Evolutionary conservation across 2,888 invertebrate species (phyloP).

Genomic region (Spodoptera picta): DNA sequence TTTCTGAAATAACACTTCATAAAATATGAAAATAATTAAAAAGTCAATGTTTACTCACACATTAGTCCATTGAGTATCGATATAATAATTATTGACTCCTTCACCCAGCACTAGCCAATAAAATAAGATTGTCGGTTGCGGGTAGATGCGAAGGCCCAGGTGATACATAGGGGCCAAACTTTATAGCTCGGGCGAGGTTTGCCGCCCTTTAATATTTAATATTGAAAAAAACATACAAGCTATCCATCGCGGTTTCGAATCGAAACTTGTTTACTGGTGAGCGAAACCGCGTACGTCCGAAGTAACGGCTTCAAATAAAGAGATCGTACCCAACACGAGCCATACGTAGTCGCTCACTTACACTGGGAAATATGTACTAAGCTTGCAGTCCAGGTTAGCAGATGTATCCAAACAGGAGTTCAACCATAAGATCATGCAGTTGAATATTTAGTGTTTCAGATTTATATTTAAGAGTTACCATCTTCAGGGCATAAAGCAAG

Average conservation of each 20-base stretch:
- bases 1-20: slow-evolving; percentile 2
- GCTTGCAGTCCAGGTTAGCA: slow-evolving; percentile 2
- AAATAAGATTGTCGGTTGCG: slow-evolving; percentile 82
- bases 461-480: too few species aligned
- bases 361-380: slow-evolving; percentile 11
- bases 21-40: slow-evolving; percentile 11
- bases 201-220: slow-evolving; percentile 84
- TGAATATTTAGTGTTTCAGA: too few species aligned
- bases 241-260: slow-evolving; percentile 74
- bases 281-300: slow-evolving; percentile 53
- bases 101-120: slow-evolving; percentile 73
- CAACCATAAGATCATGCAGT: too few species aligned
- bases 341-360: slow-evolving; percentile 13
- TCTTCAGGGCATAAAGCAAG: too few species aligned
- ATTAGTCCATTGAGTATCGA: slow-evolving; percentile 44
- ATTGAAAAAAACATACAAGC: slow-evolving; percentile 73
- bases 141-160: slow-evolving; percentile 75
- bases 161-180: slow-evolving; percentile 83
- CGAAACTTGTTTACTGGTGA: slow-evolving; percentile 74
- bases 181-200: slow-evolving; percentile 84
- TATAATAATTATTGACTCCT: slow-evolving; percentile 51
- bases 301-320: slow-evolving; percentile 53
- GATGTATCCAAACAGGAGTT: background rate
- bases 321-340: slow-evolving; percentile 37
- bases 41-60: background rate